Evolutionary conservation across 2,797 vertebrate species (phyloP).

Genomic region (Buceros bicornis): DNA sequence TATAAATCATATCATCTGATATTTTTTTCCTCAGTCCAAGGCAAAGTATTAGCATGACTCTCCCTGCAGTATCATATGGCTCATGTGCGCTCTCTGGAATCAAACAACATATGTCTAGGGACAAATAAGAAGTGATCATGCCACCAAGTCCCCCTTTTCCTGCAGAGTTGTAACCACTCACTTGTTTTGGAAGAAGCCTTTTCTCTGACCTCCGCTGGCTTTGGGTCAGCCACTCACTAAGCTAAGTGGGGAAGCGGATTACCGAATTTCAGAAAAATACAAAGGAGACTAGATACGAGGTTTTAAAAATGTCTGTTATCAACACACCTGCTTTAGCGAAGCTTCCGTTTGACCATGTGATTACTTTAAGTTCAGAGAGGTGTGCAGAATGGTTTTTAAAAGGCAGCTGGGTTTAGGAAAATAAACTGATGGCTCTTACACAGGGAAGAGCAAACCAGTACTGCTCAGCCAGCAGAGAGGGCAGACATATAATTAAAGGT

Average conservation of each 20-base stretch:
- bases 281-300: slow-evolving; percentile 41
- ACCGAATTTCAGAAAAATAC: slow-evolving; percentile 67
- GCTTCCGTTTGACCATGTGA: slow-evolving; percentile 42
- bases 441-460: background rate
- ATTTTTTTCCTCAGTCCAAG: background rate
- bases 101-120: background rate
- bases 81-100: background rate
- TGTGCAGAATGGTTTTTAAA: slow-evolving; percentile 12
- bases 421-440: background rate
- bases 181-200: slow-evolving; percentile 11
- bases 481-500: background rate
- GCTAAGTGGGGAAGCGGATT: slow-evolving; percentile 54
- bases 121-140: background rate
- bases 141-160: background rate
- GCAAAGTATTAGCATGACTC: background rate
- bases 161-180: background rate
- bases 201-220: slow-evolving; percentile 55
- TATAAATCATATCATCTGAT: background rate
- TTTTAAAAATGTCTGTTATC: slow-evolving; percentile 50
- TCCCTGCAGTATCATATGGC: background rate
- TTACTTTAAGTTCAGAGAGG: background rate
- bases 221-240: slow-evolving; percentile 61
- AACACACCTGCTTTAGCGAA: slow-evolving; percentile 29
- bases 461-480: background rate
- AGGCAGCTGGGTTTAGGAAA: background rate